Evolutionary conservation across 2,797 vertebrate species (phyloP).

Genomic region (Capromys pilorides): DNA sequence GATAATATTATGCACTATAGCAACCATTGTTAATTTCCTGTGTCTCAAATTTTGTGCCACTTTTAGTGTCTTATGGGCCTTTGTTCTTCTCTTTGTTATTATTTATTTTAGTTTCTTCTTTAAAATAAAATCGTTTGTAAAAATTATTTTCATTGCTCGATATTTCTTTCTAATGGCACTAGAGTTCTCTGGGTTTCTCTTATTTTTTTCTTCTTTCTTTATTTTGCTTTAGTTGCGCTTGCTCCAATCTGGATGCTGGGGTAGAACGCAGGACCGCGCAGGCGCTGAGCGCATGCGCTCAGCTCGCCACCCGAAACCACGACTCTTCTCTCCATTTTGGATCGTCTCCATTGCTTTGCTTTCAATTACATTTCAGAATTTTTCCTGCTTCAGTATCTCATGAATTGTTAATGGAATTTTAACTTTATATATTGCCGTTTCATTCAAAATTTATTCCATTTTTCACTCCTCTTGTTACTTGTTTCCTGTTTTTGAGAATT

Average conservation of each 20-base stretch:
- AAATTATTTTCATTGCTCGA: not conserved
- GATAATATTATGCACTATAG: too few relatives aligned
- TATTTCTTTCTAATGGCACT: not conserved
- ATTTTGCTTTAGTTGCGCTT: not conserved
- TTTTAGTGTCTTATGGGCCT: too few relatives aligned
- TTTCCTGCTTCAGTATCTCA: not conserved
- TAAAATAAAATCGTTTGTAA: too few relatives aligned
- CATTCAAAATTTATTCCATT: not conserved
- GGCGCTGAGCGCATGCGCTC: rapidly evolving
- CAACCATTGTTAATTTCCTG: too few relatives aligned
- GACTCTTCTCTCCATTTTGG: not conserved
- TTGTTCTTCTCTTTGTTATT: too few relatives aligned
- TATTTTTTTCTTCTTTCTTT: not conserved
- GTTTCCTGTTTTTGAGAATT: not conserved
- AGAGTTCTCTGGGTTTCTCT: not conserved
- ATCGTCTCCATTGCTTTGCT: not conserved
- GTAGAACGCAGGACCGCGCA: not conserved
- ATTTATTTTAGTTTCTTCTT: too few relatives aligned
- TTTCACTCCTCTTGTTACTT: not conserved
- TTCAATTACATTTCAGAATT: not conserved
- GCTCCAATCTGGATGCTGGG: not conserved
- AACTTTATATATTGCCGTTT: not conserved
- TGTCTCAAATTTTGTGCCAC: too few relatives aligned
- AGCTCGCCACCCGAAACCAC: not conserved
- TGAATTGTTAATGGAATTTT: not conserved